Base-by-base conservation (phyloP, 2,797 vertebrate species). In the Betta splendens region DNA sequence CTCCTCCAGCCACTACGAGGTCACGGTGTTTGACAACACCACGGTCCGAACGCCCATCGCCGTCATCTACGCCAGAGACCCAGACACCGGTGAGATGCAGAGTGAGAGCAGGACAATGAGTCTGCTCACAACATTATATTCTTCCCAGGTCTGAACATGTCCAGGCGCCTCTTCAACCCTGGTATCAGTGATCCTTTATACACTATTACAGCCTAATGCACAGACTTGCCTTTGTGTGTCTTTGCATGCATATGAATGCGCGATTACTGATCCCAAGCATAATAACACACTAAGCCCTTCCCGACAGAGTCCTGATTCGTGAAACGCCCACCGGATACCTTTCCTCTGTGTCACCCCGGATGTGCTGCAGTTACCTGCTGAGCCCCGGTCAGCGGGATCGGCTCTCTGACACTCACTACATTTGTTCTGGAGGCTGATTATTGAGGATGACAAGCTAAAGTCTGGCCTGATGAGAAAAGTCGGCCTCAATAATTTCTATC, bases 21-120 rank as follows among this genome's bases (percentile, higher is more conserved):
- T 99, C 75, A 95, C 93, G 0, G 90, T 98, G 75, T 98, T 97
- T 5, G 96, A 98, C 88, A 99, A 99, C 91, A 98, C 96, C 15
- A 98, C 96, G 0, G 83, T 94, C 38, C 93, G 94, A 70, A 97
- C 97, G 0, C 98, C 98, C 0, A 75, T 98, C 4, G 94, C 95
- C 0, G 95, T 98, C 57, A 81, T 99, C 10, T 92, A 94, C 68
- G 98, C 96, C 81, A 93, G 92, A 62, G 98, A 99, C 77, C 92
- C 94, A 1, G 98, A 99, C 85, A 92, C 94, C 59, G 95, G 98
- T 98, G 82, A 57, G 66, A 78, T 28, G 21, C 12, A 33, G 10
- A 37, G 9, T 16, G 2, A 11, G 23, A 6, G 5, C 11, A 2
- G 12, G 44, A 52, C 29, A 22, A 1, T 20, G 3, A 20, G 3